Evolutionary conservation across 2,113 vertebrate species (phyloP).

Genomic region (Rhea americana): DNA sequence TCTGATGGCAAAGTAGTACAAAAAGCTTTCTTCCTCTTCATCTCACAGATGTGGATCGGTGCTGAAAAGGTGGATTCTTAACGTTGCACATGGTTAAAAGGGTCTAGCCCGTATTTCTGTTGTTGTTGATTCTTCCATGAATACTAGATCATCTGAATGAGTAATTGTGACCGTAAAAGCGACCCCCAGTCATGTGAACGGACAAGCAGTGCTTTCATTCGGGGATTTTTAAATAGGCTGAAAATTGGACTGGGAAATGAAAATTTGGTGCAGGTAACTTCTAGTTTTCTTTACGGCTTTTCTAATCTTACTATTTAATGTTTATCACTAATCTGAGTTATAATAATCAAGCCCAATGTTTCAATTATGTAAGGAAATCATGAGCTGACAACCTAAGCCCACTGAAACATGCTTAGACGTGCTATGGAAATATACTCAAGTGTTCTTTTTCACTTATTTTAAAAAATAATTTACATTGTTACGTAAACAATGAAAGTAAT

Average conservation of each 20-base stretch:
- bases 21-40: neutral
- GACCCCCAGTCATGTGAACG: neutral
- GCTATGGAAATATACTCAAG: neutral
- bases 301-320: neutral
- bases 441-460: neutral
- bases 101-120: neutral
- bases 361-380: neutral
- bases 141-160: neutral
- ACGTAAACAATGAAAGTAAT: neutral
- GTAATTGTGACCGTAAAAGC: neutral
- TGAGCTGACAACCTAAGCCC: neutral
- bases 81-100: neutral
- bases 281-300: neutral
- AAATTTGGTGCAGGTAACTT: neutral
- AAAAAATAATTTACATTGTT: neutral
- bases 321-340: slow-evolving; percentile 9
- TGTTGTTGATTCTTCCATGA: neutral
- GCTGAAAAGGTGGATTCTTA: neutral
- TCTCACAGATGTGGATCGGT: neutral
- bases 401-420: neutral
- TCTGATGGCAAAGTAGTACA: neutral
- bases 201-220: neutral
- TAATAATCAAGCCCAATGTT: neutral
- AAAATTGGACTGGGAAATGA: neutral
- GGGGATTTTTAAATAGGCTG: neutral